Percentiles rank a stretch among this genome's conserved stretches.
These are phyloP conservation scores for Cinara cedri DNA, from an alignment of 2,888 invertebrate species.

Conservation along the genomic window DNA sequence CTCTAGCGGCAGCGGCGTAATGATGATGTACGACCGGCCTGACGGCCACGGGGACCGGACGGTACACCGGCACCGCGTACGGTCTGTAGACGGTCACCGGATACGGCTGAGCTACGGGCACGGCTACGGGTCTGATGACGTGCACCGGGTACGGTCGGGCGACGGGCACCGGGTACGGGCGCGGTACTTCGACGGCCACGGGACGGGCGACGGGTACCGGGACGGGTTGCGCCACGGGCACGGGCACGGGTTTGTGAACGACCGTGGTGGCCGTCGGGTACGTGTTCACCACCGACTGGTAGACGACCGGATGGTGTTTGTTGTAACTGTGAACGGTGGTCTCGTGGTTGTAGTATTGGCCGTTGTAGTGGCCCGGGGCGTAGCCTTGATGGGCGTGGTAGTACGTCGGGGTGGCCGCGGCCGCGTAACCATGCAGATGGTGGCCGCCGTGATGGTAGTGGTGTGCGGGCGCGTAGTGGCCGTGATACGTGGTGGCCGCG, in stretches of 20 bases:
- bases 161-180: constrained; percentile 46
- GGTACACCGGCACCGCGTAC: constrained; percentile 55
- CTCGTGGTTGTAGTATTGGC: constrained; percentile 2
- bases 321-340: neutral
- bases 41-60: constrained; percentile 11
- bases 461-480: constrained; percentile 6
- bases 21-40: constrained; percentile 5
- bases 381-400: constrained; percentile 6
- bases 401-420: neutral
- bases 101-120: constrained; percentile 51
- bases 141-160: constrained; percentile 47
- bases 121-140: constrained; percentile 42
- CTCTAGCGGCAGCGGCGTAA: constrained; percentile 17
- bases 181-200: constrained; percentile 40
- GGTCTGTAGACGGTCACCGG: constrained; percentile 51
- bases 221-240: constrained; percentile 44
- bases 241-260: constrained; percentile 47
- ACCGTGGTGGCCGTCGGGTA: constrained; percentile 49
- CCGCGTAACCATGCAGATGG: constrained; percentile 11
- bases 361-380: constrained; percentile 7
- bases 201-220: constrained; percentile 44
- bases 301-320: constrained; percentile 36
- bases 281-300: constrained; percentile 50
- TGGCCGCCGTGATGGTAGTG: neutral
- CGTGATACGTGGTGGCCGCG: constrained; percentile 12